These are phyloP conservation scores for Yponomeuta cagnagella DNA, from an alignment of 2,888 invertebrate genomes.

Conservation along the genomic window DNA sequence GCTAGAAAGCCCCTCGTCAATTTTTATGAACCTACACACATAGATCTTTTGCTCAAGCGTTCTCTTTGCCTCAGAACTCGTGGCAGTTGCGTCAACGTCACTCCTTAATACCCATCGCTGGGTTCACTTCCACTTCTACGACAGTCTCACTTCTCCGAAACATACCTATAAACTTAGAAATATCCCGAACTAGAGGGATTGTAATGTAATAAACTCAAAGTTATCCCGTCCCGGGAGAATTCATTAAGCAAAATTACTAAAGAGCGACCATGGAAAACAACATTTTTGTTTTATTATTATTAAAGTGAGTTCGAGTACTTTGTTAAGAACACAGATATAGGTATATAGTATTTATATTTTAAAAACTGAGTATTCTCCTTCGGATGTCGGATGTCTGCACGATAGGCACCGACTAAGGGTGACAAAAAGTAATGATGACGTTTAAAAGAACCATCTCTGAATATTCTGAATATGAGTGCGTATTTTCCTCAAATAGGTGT, in stretches of 20 bases:
- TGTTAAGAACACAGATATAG: too few relatives aligned
- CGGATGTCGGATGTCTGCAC: too few relatives aligned
- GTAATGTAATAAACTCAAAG: background rate
- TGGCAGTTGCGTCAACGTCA: background rate
- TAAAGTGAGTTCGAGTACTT: too few relatives aligned
- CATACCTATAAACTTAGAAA: background rate
- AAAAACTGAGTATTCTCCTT: too few relatives aligned
- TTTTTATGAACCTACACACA: background rate
- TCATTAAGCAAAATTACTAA: background rate
- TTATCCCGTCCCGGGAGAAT: background rate
- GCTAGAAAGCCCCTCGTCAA: slow-evolving; percentile 3
- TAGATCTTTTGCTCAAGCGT: background rate
- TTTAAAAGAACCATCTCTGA: too few relatives aligned
- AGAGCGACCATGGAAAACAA: background rate
- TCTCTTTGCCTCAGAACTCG: background rate
- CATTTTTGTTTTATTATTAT: background rate
- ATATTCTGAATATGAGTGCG: too few relatives aligned
- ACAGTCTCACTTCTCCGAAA: background rate
- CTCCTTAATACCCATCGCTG: background rate
- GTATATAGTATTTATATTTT: too few relatives aligned
- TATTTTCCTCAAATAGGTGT: too few relatives aligned
- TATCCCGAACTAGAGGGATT: background rate
- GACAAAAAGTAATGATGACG: too few relatives aligned
- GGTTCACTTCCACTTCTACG: background rate
- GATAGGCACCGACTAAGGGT: too few relatives aligned